Percentiles rank a stretch among this genome's conserved stretches.
These are phyloP conservation scores for Sebastiscus tertius DNA, from an alignment of 2,797 vertebrate species.

Conservation along the genomic window DNA sequence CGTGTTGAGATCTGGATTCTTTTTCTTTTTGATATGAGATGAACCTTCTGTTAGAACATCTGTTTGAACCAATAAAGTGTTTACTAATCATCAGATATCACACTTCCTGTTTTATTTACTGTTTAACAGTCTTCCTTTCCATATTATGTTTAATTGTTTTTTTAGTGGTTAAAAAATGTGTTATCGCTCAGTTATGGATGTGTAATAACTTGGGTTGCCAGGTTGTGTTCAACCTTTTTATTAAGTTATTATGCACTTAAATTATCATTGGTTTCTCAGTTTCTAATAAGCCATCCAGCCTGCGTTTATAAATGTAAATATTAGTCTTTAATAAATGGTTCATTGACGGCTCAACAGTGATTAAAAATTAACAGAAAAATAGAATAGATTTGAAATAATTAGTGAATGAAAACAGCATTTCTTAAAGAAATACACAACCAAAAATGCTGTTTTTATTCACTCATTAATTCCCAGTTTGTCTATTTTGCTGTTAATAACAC, in stretches of 20 bases:
- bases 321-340: no score
- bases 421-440: no score
- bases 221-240: no score
- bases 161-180: no score
- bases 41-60: conserved; percentile 52
- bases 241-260: no score
- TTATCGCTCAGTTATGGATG: no score
- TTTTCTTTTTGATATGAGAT: conserved; percentile 42
- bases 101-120: not conserved
- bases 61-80: conserved; percentile 75
- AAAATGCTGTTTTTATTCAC: no score
- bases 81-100: conserved; percentile 48
- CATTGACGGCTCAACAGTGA: no score
- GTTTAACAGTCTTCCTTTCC: not conserved
- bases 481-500: not conserved
- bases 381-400: not conserved
- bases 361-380: no score
- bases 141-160: not conserved
- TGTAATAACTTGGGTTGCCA: not conserved
- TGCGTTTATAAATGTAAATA: no score
- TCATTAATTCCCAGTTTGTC: not conserved
- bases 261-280: no score
- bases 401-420: not conserved
- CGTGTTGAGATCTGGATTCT: not conserved
- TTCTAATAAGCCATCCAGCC: no score